Evolutionary conservation across 64 coral and sea anemone genomes (phyloP).

Genomic region (Cladopsammia gracilis): DNA sequence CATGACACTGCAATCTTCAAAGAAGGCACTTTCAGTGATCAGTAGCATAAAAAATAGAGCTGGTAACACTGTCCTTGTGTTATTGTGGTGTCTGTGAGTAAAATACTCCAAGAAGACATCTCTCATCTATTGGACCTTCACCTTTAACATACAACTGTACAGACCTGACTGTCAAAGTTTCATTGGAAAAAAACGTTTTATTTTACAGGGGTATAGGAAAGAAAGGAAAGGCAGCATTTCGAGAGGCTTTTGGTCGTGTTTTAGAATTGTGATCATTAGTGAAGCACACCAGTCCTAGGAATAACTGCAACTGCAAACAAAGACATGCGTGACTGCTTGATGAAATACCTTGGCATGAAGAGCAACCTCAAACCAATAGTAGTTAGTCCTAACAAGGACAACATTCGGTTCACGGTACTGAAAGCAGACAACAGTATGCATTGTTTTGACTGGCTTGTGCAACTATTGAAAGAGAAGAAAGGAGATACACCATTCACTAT

Average conservation of each 20-base stretch:
- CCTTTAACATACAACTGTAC: conserved; percentile 23
- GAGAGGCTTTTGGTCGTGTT: conserved; percentile 63
- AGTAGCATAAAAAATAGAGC: neutral
- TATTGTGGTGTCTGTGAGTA: conserved; percentile 22
- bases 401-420: conserved; percentile 43
- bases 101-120: conserved; percentile 20
- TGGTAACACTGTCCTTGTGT: conserved; percentile 25
- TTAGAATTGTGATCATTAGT: conserved; percentile 48
- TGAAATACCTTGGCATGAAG: conserved; percentile 44
- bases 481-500: conserved; percentile 48
- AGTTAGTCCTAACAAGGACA: conserved; percentile 70
- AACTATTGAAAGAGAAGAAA: conserved; percentile 58
- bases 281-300: conserved; percentile 42
- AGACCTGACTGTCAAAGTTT: conserved; percentile 10
- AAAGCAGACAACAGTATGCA: conserved; percentile 38
- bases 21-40: conserved; percentile 24
- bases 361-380: conserved; percentile 17
- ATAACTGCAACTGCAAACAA: conserved; percentile 63
- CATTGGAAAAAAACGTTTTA: neutral
- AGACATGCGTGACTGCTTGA: conserved; percentile 24
- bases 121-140: neutral
- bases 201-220: conserved; percentile 52
- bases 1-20: conserved; percentile 15
- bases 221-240: conserved; percentile 64
- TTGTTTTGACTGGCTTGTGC: conserved; percentile 72